Percentiles rank a stretch among this genome's conserved stretches.
Conservation (phyloP, 2,888 invertebrate species). For the Philereme transversata region DNA sequence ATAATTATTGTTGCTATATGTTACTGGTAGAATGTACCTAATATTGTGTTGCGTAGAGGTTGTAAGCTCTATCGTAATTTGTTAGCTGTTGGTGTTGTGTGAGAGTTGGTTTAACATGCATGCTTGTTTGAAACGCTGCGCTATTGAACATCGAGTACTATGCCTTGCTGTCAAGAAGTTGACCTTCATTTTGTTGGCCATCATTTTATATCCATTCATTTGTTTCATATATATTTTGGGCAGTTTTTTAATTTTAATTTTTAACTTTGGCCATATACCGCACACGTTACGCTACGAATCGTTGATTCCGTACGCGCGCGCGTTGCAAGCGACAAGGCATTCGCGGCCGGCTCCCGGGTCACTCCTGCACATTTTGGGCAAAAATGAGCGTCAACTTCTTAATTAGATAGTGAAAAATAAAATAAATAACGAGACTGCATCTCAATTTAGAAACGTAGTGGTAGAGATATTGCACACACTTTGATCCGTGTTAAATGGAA, state of each 20-base stretch:
- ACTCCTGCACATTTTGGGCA: slow-evolving; percentile 87
- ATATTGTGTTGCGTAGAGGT: slow-evolving; percentile 30
- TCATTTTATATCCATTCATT: slow-evolving; percentile 88
- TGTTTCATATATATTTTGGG: slow-evolving; percentile 81
- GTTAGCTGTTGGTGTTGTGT: slow-evolving; percentile 49
- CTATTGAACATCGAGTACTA: slow-evolving; percentile 78
- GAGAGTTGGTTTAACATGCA: slow-evolving; percentile 66
- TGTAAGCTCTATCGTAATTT: slow-evolving; percentile 21
- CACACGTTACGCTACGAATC: slow-evolving; percentile 71
- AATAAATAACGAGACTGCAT: slow-evolving; percentile 75
- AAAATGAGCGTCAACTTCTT: slow-evolving; percentile 96
- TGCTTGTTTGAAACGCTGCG: slow-evolving; percentile 81
- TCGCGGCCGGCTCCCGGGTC: slow-evolving; percentile 78
- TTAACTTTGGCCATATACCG: slow-evolving; percentile 75
- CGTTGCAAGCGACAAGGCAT: slow-evolving; percentile 78
- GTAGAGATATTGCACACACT: slow-evolving; percentile 79
- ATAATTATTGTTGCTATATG: slow-evolving; percentile 4
- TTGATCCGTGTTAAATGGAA: slow-evolving; percentile 71
- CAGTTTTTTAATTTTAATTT: slow-evolving; percentile 72
- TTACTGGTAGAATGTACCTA: slow-evolving; percentile 16
- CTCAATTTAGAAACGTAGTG: slow-evolving; percentile 81
- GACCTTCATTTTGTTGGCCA: slow-evolving; percentile 97
- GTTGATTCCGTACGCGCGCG: slow-evolving; percentile 71
- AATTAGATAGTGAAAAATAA: slow-evolving; percentile 76
- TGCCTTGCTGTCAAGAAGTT: slow-evolving; percentile 94